Evolutionary conservation across 2,888 invertebrate genomes (phyloP), one percentile per base, ranked within the genome.

Genomic region (Tethea ocularis): DNA sequence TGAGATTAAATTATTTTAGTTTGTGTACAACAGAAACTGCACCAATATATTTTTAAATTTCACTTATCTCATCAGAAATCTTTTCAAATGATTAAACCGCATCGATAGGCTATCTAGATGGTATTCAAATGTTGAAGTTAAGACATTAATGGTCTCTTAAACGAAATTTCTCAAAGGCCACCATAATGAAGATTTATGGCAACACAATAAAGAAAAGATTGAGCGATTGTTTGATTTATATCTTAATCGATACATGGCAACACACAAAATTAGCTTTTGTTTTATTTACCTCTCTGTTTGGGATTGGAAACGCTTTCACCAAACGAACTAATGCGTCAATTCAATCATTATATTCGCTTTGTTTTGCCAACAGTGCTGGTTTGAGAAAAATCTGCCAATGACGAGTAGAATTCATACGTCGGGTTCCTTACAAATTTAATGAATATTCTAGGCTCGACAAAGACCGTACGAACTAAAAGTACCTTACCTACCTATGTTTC

Each of bases 321-420:
- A 63, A 66, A 69, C 67, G 71, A 75, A 77, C 73, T 75, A 79
- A 78, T 73, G 77, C 75, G 71, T 72, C 77, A 80, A 83, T 86
- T 81, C 75, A 75, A 81, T 82, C 77, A 84, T 82, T 84, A 83
- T 74, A 71, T 57, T 57, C 65, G 72, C 75, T 84, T 84, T 83
- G 83, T 83, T 86, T 78, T 69, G 72, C 76, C 71, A 73, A 75
- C 73, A 57, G 67, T 75, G 68, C 73, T 74, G 70, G 74, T 73
- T 72, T 66, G 65, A 66, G 66, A 69, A 64, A 72, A 66, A 75
- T 70, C 66, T 61, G 67, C 63, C 71, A 68, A 76, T 46, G 2
- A 20, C 46, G 73, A 74, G 70, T 67, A 68, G 67, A 23, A n/a
- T 38, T 22, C 23, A 22, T 24, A 3, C 6, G 23, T 20, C n/a